A percentile compares a stretch with the other conserved stretches of the same genome.
Evolutionary conservation across 1,140 invertebrate genomes (phyloP).

Genomic region (Lucilia sericata): DNA sequence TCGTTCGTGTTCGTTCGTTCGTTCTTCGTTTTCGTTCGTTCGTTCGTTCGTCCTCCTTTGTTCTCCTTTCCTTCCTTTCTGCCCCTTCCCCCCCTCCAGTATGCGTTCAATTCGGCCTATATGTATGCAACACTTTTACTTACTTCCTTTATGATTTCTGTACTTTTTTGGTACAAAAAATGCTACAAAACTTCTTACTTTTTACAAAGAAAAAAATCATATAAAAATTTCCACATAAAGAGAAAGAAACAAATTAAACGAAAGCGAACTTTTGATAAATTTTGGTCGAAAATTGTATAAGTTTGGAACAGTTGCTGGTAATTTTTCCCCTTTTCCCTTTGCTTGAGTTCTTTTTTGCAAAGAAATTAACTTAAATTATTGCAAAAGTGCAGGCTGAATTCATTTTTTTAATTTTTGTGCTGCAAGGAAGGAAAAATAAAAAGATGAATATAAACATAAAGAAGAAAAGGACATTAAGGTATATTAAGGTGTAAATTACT

Average conservation of each 20-base stretch:
- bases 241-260: neutral
- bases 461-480: neutral
- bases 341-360: neutral
- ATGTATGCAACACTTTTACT: neutral
- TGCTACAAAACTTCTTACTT: neutral
- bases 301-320: neutral
- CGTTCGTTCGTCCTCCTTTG: no score
- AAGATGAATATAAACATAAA: neutral
- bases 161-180: neutral
- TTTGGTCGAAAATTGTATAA: conserved; percentile 7
- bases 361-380: conserved; percentile 22
- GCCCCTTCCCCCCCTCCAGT: no score
- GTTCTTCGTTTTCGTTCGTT: no score
- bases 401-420: neutral
- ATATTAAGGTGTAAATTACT: conserved; percentile 23
- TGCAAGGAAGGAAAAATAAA: neutral
- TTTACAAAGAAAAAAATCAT: neutral
- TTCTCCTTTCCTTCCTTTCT: no score
- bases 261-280: neutral
- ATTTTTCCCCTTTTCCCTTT: neutral
- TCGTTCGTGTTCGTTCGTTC: no score
- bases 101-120: neutral
- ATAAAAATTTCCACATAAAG: neutral
- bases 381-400: neutral
- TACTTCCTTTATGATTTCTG: neutral